A percentile compares a stretch with the other conserved stretches of the same genome.
phyloP scores from a whole-genome alignment of 2,797 vertebrate species.

The Eulemur albifrons region DNA sequence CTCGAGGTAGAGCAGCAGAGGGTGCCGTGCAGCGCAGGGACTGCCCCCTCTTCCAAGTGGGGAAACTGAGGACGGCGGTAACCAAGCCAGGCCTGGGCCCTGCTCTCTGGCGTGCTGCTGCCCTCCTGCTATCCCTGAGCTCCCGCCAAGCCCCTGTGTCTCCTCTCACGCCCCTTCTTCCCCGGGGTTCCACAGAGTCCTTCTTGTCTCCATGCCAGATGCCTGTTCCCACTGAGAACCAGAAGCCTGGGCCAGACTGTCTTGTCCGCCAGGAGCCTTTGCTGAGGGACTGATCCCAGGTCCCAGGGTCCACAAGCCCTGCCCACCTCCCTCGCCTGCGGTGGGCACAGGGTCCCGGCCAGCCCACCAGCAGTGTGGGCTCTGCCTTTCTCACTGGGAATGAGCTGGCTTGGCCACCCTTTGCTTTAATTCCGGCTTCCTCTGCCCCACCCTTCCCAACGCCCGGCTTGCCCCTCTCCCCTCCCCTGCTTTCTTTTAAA shows the following conservation, averaged over 20 bases:
- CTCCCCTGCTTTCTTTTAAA: background rate
- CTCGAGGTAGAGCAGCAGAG: background rate
- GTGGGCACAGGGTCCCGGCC: accelerated
- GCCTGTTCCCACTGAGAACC: background rate
- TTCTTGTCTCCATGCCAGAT: background rate
- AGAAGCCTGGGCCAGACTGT: background rate
- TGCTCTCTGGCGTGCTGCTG: background rate
- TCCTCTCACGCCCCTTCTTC: background rate
- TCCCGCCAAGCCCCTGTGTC: accelerated
- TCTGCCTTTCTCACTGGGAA: background rate
- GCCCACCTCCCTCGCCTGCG: background rate
- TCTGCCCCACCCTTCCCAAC: background rate
- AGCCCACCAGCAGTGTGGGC: accelerated
- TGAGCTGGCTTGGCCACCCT: no score
- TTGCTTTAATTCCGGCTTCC: background rate
- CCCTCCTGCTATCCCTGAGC: no score
- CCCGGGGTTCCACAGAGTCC: background rate
- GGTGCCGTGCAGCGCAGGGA: accelerated
- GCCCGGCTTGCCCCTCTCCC: background rate
- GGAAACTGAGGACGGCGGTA: background rate
- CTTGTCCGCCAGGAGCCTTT: background rate
- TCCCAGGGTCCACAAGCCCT: background rate
- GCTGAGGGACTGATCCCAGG: background rate
- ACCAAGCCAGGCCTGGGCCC: accelerated
- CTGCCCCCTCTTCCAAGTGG: no score